Base-by-base conservation (phyloP, 2,888 invertebrate species). In the Hyppa rectilinea region DNA sequence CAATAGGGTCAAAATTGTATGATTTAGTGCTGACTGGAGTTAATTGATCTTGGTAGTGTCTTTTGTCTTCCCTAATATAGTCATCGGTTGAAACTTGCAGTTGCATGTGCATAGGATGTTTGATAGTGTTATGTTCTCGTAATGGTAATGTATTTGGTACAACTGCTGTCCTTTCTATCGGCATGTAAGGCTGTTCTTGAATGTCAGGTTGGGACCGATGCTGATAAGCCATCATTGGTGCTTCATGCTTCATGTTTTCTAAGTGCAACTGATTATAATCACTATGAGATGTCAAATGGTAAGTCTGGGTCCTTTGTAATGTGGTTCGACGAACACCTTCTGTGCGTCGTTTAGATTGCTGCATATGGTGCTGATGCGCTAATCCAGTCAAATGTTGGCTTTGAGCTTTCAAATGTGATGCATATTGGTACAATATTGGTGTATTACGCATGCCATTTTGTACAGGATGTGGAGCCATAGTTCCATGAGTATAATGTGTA, bases 261-360 rank as follows among this genome's bases (percentile, higher is more conserved):
- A 95, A 89, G 81, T 95, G 95, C 38, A 85, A 65, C 71, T 95
- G 95, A 74, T 92, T 96, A 75, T 96, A 96, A 66, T 96, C 96
- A 91, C 96, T 95, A 71, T 95, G 95, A 0, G 96, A 95, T 14
- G 96, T 96, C 14, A 96, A 89, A 67, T 96, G 96, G 78, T 96
- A 96, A 2, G 96, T 96, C 84, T 96, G 96, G 14, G 96, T 96
- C 76, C 96, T 89, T 81, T 96, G 96, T 64, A 96, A 83, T 5
- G 96, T 95, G 66, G 94, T 95, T 4, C 96, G 82, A 5, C 96
- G 89, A 0, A 90, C 91, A 68, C 93, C 91, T 66, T 96, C 95
- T 2, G 88, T 86, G 53, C 94, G 89, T 20, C 94, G 84, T 68
- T 95, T 95, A 2, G 93, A 85, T 78, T 92, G 94, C 59, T 90